Conservation (phyloP, 2,888 invertebrate genomes). For the Parthenolecanium corni region DNA sequence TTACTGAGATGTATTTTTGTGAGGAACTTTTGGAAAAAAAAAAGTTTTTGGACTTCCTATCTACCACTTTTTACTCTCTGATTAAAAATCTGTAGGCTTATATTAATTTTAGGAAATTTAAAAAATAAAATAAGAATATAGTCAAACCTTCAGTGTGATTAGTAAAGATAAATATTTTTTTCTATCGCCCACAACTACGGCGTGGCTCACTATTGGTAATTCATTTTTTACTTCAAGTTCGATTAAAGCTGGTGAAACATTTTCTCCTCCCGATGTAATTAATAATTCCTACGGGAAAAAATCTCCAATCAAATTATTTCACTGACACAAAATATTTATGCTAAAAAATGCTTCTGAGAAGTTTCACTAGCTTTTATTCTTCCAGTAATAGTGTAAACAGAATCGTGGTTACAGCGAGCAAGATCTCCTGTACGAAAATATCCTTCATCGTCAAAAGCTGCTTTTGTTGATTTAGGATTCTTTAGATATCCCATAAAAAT, state of each 20-base stretch:
- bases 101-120: too few relatives aligned
- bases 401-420: slow-evolving; percentile 63
- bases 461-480: slow-evolving; percentile 61
- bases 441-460: slow-evolving; percentile 63
- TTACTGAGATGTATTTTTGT: too few relatives aligned
- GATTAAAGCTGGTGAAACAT: slow-evolving; percentile 75
- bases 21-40: too few relatives aligned
- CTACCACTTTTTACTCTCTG: too few relatives aligned
- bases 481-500: slow-evolving; percentile 84
- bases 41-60: too few relatives aligned
- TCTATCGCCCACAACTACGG: slow-evolving; percentile 74
- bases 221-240: slow-evolving; percentile 69
- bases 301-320: too few relatives aligned
- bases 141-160: slow-evolving; percentile 66
- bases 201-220: slow-evolving; percentile 65
- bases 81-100: slow-evolving; percentile 54
- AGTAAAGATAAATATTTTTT: slow-evolving; percentile 75
- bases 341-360: slow-evolving; percentile 22
- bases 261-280: slow-evolving; percentile 91
- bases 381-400: slow-evolving; percentile 65
- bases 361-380: slow-evolving; percentile 35
- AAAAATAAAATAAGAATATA: background rate
- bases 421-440: slow-evolving; percentile 84
- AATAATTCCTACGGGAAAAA: slow-evolving; percentile 67
- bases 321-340: too few relatives aligned